Percentiles rank a stretch among this genome's conserved stretches.
These are phyloP conservation scores for Arge pagana DNA, from an alignment of 2,888 invertebrate genomes.

Conservation along the genomic window DNA sequence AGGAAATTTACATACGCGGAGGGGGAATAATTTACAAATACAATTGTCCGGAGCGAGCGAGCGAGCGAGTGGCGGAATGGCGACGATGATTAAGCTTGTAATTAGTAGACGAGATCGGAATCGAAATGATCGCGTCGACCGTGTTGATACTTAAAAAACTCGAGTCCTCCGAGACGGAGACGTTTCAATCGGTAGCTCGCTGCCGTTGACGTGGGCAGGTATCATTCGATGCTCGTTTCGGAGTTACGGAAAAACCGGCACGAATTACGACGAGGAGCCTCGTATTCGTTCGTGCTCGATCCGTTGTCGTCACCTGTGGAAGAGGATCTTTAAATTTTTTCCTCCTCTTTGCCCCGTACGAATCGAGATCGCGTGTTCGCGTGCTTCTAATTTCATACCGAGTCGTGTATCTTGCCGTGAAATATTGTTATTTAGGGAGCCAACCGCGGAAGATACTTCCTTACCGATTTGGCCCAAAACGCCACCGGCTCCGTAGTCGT, in stretches of 20 bases:
- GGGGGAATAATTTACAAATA: neutral
- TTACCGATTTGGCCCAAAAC: slow-evolving; percentile 14
- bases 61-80: too few relatives aligned
- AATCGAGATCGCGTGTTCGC: slow-evolving; percentile 45
- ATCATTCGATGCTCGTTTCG: too few relatives aligned
- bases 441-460: slow-evolving; percentile 15
- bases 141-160: slow-evolving; percentile 6
- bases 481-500: slow-evolving; percentile 20
- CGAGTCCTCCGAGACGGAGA: too few relatives aligned
- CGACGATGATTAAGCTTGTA: slow-evolving; percentile 12
- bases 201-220: too few relatives aligned
- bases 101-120: slow-evolving; percentile 16
- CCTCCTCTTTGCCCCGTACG: too few relatives aligned
- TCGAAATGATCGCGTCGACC: slow-evolving; percentile 12
- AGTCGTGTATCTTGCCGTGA: slow-evolving; percentile 18
- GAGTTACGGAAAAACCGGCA: too few relatives aligned
- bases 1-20: neutral
- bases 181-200: too few relatives aligned
- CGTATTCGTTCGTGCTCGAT: too few relatives aligned
- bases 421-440: slow-evolving; percentile 22
- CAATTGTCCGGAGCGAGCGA: slow-evolving; percentile 1
- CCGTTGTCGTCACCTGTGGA: too few relatives aligned
- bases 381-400: slow-evolving; percentile 35
- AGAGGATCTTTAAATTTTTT: too few relatives aligned
- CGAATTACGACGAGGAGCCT: too few relatives aligned